These are phyloP conservation scores for Geodia barretti DNA, from an alignment of 37 sponge, comb jelly and placozoan species.

Conservation along the genomic window DNA sequence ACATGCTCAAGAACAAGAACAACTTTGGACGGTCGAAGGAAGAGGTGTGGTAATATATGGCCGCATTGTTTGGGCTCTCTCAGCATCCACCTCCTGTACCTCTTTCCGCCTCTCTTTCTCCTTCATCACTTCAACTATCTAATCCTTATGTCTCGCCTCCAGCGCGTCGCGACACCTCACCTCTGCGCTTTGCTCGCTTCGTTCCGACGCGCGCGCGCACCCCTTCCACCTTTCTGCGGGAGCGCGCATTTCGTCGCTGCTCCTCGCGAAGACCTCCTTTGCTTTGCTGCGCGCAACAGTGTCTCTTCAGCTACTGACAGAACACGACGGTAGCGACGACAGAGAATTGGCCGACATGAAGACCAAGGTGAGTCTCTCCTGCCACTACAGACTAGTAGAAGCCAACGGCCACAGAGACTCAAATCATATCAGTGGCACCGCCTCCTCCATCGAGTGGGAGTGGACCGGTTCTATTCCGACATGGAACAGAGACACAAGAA, in stretches of 20 bases:
- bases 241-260: too few species aligned
- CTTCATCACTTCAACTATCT: too few species aligned
- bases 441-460: conserved; percentile 7
- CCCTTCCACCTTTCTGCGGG: too few species aligned
- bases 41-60: conserved; percentile 17
- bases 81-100: not conserved
- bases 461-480: conserved; percentile 26
- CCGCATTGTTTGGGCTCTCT: not conserved
- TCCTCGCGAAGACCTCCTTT: too few species aligned
- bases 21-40: conserved; percentile 42
- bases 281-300: too few species aligned
- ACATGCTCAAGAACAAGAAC: conserved; percentile 1
- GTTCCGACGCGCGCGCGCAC: too few species aligned
- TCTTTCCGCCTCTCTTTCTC: too few species aligned
- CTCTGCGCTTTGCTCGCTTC: too few species aligned
- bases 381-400: conserved; percentile 13
- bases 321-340: conserved; percentile 2
- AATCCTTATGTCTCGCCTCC: too few species aligned
- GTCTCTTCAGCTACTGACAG: too few species aligned
- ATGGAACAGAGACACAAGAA: conserved; percentile 4
- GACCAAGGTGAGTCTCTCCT: too few species aligned
- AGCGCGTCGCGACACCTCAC: too few species aligned
- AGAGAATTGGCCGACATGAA: conserved; percentile 7
- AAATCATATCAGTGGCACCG: conserved; percentile 21
- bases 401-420: conserved; percentile 6